Percentiles rank a stretch among this genome's conserved stretches.
Conservation (phyloP, 2,888 invertebrate genomes). For the Cosmorhoe ocellata region DNA sequence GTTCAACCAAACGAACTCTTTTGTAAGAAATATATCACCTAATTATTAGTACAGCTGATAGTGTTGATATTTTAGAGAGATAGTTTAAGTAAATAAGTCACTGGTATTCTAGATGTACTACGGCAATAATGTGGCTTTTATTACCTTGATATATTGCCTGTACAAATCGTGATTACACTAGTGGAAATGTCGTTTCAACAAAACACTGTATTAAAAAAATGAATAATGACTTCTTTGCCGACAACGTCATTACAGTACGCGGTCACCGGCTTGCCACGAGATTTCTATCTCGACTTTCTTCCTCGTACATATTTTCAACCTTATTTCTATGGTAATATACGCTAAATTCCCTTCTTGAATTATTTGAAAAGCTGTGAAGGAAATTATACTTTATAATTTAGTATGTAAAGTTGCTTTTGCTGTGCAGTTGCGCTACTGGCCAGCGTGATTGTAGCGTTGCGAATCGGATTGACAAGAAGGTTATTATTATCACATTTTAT, state of each 20-base stretch:
- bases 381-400: conserved; percentile 49
- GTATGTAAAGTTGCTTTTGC: conserved; percentile 37
- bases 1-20: too few relatives aligned
- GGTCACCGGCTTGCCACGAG: conserved; percentile 62
- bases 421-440: conserved; percentile 47
- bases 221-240: conserved; percentile 80
- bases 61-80: too few relatives aligned
- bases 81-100: not conserved
- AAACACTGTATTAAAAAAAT: conserved; percentile 81
- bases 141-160: conserved; percentile 76
- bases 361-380: conserved; percentile 32
- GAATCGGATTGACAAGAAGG: conserved; percentile 79
- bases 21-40: too few relatives aligned
- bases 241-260: conserved; percentile 74
- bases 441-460: conserved; percentile 71
- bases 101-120: conserved; percentile 13
- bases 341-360: conserved; percentile 29
- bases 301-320: conserved; percentile 39
- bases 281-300: conserved; percentile 63
- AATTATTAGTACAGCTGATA: too few relatives aligned
- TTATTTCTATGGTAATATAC: conserved; percentile 36
- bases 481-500: conserved; percentile 81
- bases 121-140: conserved; percentile 67
- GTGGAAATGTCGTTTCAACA: conserved; percentile 81
- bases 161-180: conserved; percentile 78